phyloP scores from a whole-genome alignment of 2,113 vertebrate genomes.

The Seriola dumerili region DNA sequence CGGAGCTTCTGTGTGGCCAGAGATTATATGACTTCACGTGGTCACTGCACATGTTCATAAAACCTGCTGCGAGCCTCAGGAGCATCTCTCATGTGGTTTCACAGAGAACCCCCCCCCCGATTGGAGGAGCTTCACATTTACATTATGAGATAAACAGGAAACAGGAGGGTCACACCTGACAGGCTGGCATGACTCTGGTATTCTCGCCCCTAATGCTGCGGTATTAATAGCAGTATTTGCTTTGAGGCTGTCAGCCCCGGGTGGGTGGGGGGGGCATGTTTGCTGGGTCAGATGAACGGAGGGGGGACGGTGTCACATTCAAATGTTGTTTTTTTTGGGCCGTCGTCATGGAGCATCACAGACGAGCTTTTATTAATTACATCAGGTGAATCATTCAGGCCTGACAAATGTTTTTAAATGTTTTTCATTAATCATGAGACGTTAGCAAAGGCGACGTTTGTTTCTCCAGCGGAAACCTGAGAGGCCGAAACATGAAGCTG shows the following conservation, averaged over 20 bases:
- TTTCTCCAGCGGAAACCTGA: no score
- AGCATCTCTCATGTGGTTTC: no score
- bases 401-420: no score
- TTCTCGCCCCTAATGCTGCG: constrained; percentile 61
- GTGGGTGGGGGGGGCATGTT: constrained; percentile 76
- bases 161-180: constrained; percentile 17
- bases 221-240: constrained; percentile 84
- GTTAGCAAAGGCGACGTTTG: no score
- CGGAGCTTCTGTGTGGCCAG: constrained; percentile 3
- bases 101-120: no score
- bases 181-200: constrained; percentile 44
- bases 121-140: constrained; percentile 17
- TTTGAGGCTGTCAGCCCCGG: constrained; percentile 73
- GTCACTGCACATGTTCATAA: constrained; percentile 13
- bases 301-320: neutral
- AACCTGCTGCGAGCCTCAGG: neutral
- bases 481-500: no score
- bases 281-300: constrained; percentile 52
- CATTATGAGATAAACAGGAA: constrained; percentile 30
- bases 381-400: no score
- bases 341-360: no score
- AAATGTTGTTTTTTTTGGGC: no score
- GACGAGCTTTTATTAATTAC: no score
- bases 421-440: no score
- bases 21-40: constrained; percentile 41